Percentiles rank a stretch among this genome's conserved stretches.
These are phyloP conservation scores for Cladorhizidae sp. DNA, from an alignment of 37 sponge, comb jelly and placozoan species.

Conservation along the genomic window DNA sequence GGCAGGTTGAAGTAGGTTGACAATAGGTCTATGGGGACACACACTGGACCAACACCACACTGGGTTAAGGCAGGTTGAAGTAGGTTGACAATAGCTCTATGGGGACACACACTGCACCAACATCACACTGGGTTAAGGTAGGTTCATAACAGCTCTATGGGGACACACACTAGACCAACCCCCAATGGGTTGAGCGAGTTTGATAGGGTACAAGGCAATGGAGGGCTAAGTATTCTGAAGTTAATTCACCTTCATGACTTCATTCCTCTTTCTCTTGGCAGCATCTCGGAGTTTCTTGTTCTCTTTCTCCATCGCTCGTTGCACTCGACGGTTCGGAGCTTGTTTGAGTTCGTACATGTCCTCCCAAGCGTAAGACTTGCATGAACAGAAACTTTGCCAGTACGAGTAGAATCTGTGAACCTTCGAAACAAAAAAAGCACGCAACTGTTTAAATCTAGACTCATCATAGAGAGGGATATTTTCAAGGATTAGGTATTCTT, in stretches of 20 bases:
- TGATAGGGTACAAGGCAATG: neutral
- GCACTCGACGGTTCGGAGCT: slow-evolving; percentile 85
- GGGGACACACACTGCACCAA: too few relatives aligned
- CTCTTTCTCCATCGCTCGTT: slow-evolving; percentile 92
- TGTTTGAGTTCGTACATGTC: slow-evolving; percentile 83
- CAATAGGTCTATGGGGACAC: too few relatives aligned
- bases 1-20: too few relatives aligned
- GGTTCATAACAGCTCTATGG: too few relatives aligned
- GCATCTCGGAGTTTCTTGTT: slow-evolving; percentile 92
- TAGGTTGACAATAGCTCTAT: too few relatives aligned
- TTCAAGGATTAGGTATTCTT: too few relatives aligned
- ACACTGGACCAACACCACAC: too few relatives aligned
- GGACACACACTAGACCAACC: neutral
- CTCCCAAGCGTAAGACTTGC: slow-evolving; percentile 84
- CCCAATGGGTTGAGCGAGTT: neutral
- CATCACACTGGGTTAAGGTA: neutral
- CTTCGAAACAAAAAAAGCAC: neutral
- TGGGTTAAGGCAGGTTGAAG: too few relatives aligned
- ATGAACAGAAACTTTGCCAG: slow-evolving; percentile 95
- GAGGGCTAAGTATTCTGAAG: neutral
- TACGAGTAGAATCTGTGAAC: slow-evolving; percentile 86
- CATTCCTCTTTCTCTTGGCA: slow-evolving; percentile 88
- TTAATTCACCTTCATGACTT: slow-evolving; percentile 64
- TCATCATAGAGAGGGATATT: too few relatives aligned
- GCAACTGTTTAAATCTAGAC: too few relatives aligned